Conservation (phyloP, 2,797 vertebrate genomes). For the Mareca penelope region DNA sequence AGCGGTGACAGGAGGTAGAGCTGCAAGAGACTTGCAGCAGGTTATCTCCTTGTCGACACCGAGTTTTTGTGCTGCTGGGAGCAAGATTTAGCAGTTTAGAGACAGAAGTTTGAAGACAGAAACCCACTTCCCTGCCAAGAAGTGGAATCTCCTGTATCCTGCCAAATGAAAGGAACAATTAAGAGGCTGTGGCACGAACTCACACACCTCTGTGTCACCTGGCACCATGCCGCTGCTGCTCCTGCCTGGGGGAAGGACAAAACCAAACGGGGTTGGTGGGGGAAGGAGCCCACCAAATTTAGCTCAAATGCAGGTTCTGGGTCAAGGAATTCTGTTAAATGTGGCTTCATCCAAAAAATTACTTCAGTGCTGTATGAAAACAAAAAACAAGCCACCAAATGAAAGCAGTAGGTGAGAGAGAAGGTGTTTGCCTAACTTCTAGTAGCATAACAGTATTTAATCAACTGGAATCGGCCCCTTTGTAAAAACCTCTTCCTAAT, state of each 20-base stretch:
- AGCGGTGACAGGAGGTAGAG: not conserved
- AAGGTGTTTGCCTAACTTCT: not conserved
- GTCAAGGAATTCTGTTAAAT: not conserved
- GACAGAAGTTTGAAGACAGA: not conserved
- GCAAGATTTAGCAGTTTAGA: not conserved
- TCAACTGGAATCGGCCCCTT: not conserved
- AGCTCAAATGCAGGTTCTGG: not conserved
- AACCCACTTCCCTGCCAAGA: fast-evolving
- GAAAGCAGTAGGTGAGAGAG: not conserved
- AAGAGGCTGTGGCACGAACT: slow-evolving; percentile 6
- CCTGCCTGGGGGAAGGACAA: fast-evolving
- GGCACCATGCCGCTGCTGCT: not conserved
- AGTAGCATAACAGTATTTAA: not conserved
- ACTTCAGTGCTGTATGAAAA: not conserved
- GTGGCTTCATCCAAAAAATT: not conserved
- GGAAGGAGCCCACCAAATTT: not conserved
- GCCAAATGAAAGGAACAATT: slow-evolving; percentile 1
- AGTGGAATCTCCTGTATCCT: slow-evolving; percentile 25
- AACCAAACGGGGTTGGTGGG: fast-evolving
- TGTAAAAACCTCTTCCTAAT: not conserved
- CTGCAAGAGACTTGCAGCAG: not conserved
- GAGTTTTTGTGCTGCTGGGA: not conserved
- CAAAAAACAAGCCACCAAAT: not conserved
- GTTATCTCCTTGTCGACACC: not conserved
- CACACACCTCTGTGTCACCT: not conserved